Evolutionary conservation across 2,113 vertebrate genomes (phyloP), one percentile per base, ranked within the genome.

Genomic region (Glaucidium brasilianum): DNA sequence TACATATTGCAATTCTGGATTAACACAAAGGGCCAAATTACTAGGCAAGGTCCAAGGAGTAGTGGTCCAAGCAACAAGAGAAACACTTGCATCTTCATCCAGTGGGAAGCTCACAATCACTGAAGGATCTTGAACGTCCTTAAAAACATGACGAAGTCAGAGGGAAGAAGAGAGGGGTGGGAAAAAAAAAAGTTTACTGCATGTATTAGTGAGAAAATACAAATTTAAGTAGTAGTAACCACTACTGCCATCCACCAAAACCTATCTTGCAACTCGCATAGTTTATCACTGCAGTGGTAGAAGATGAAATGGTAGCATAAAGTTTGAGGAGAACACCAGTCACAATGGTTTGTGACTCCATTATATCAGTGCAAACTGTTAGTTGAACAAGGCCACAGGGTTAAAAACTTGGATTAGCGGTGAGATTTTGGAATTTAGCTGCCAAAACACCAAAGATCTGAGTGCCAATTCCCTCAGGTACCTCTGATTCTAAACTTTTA

Each of bases 31-130:
- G 27, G 99, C 99, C 97, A 99, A 93, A 85, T 99, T 99, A 96
- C 99, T 99, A 15, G 99, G 99, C 52, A 99, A 97, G 41, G 99
- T 99, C 99, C 99, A 99, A 4, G 99, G 99, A 21, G 99, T 99
- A 43, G 99, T 99, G 58, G 99, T 99, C 99, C 99, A 99, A 76
- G 99, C 99, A 71, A 99, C 98, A 76, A 99, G 97, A 87, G 98
- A 98, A 78, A 99, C 88, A 17, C 78, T 96, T 90, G 98, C 97
- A 92, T 99, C 98, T 76, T 99, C 99, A 37, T 99, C 96, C 94
- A 99, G 91, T 10, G 99, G 99, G 84, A 99, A 99, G 92, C 91
- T 99, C 81, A 99, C 98, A 2, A 98, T 99, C 86, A 99, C 98
- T 4, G 99, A 99, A 29, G 99, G 99, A 94, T 99, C 99, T 90